These are phyloP conservation scores for Flexamia atlantica DNA, from an alignment of 2,888 invertebrate genomes.

Conservation along the genomic window DNA sequence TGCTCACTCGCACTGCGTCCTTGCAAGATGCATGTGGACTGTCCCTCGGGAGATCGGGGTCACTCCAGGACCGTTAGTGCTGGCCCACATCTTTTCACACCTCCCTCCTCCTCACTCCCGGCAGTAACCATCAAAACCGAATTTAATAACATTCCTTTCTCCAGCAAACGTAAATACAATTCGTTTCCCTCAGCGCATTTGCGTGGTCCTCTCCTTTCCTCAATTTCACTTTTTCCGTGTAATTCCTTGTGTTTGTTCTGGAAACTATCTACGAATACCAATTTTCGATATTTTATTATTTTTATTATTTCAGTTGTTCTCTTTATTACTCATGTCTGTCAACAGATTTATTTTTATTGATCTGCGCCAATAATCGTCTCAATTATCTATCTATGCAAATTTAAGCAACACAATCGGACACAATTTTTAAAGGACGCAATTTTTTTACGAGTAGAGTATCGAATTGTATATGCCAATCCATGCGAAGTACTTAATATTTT, in stretches of 20 bases:
- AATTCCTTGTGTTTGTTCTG: conserved; percentile 1
- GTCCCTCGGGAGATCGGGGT: conserved; percentile 37
- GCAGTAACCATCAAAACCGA: conserved; percentile 23
- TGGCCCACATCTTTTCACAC: conserved; percentile 47
- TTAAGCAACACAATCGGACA: too few relatives aligned
- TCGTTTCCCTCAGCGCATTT: conserved; percentile 13
- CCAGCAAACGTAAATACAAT: conserved; percentile 53
- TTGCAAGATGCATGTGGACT: conserved; percentile 20
- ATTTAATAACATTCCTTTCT: conserved; percentile 59
- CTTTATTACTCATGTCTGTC: too few relatives aligned
- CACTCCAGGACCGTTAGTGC: conserved; percentile 39
- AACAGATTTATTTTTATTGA: too few relatives aligned
- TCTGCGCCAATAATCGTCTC: too few relatives aligned
- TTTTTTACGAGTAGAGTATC: too few relatives aligned
- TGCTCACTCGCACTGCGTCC: conserved; percentile 22
- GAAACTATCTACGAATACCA: too few relatives aligned
- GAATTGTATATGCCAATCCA: too few relatives aligned
- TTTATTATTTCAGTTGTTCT: too few relatives aligned
- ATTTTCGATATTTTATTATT: too few relatives aligned
- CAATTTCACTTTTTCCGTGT: neutral
- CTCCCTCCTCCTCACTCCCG: conserved; percentile 1
- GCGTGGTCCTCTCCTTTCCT: neutral
- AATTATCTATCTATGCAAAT: too few relatives aligned
- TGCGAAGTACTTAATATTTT: too few relatives aligned
- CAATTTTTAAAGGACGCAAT: too few relatives aligned